Evolutionary conservation across 2,113 vertebrate species (phyloP).

Genomic region (Anseranas semipalmata): DNA sequence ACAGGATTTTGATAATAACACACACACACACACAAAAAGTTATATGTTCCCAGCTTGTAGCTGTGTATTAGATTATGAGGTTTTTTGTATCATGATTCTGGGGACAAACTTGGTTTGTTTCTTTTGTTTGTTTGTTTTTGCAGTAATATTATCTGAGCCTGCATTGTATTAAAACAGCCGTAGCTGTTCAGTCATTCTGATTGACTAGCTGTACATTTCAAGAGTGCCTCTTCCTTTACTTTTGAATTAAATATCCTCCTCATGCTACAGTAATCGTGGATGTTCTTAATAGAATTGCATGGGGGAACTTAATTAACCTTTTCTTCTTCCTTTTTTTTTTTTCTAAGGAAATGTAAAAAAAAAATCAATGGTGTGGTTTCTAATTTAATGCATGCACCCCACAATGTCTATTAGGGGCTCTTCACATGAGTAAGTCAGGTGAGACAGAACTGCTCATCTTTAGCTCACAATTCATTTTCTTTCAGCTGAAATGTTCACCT

Average conservation of each 20-base stretch:
- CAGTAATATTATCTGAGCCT: neutral
- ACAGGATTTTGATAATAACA: neutral
- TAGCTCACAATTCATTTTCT: neutral
- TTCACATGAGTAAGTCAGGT: neutral
- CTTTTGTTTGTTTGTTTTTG: neutral
- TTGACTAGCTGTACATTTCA: neutral
- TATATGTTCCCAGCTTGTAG: neutral
- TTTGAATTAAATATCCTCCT: neutral
- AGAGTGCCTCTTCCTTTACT: neutral
- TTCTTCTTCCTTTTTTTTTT: slow-evolving; percentile 33
- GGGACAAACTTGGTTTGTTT: neutral
- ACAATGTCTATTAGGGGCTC: neutral
- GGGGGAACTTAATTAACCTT: slow-evolving; percentile 44
- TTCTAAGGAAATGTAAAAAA: neutral
- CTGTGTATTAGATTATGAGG: neutral
- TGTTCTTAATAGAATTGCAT: slow-evolving; percentile 29
- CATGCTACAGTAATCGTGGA: neutral
- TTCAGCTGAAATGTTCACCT: neutral
- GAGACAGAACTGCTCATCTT: slow-evolving; percentile 28
- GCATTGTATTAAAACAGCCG: neutral
- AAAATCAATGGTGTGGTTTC: neutral
- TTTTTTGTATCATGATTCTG: neutral
- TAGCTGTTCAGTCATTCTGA: neutral
- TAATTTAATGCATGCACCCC: neutral
- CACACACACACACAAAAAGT: neutral